Percentiles rank a stretch among this genome's conserved stretches.
These are phyloP conservation scores for Hirundo rustica DNA, from an alignment of 2,797 vertebrate genomes.

Conservation along the genomic window DNA sequence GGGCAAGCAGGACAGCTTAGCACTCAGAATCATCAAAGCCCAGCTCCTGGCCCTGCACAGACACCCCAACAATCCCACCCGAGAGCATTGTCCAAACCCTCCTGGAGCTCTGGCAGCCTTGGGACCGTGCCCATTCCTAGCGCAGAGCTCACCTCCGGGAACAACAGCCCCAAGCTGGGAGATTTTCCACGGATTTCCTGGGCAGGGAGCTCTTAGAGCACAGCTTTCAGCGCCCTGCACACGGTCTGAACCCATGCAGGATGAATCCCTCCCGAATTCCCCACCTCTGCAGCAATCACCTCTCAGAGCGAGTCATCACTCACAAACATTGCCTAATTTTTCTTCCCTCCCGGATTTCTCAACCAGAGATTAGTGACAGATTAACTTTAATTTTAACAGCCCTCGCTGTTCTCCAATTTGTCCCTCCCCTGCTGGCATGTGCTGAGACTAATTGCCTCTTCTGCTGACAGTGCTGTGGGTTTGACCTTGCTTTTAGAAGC, in stretches of 20 bases:
- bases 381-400: constrained; percentile 66
- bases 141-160: not conserved
- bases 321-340: not conserved
- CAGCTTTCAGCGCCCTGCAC: not conserved
- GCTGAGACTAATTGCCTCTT: constrained; percentile 54
- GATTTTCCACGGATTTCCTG: rapidly evolving
- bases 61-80: not conserved
- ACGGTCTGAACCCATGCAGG: not conserved
- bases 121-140: not conserved
- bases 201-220: not conserved
- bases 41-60: not conserved
- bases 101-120: not conserved
- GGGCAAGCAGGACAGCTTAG: not conserved
- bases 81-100: not conserved
- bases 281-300: not conserved
- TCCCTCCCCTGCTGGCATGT: constrained; percentile 55
- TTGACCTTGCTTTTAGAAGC: constrained; percentile 43
- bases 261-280: not conserved
- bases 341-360: not conserved
- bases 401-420: constrained; percentile 40
- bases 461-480: not conserved
- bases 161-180: not conserved
- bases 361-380: constrained; percentile 54
- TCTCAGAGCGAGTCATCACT: not conserved
- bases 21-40: not conserved